Conservation (phyloP, 1,140 invertebrate species). For the Lordiphosa clarofinis region DNA sequence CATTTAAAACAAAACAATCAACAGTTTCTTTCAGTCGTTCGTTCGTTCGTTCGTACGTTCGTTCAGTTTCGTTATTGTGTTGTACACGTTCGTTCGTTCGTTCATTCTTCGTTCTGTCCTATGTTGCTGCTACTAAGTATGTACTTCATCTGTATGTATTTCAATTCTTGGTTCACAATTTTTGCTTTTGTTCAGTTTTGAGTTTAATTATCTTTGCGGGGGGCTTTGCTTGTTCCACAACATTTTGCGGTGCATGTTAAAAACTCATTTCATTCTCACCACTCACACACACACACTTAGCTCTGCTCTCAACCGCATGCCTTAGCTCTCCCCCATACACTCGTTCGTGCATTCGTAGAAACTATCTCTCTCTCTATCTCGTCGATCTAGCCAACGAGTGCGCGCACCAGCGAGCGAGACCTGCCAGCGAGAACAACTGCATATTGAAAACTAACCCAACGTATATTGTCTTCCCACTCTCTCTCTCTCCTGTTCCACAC, state of each 20-base stretch:
- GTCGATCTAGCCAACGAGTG: conserved; percentile 16
- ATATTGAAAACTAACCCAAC: background rate
- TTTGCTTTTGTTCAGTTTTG: conserved; percentile 14
- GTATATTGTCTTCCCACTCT: conserved; percentile 2
- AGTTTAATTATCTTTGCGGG: background rate
- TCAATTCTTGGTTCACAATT: no score
- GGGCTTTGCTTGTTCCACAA: background rate
- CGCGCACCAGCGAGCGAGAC: background rate
- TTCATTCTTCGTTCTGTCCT: conserved; percentile 29
- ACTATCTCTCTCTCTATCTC: conserved; percentile 8
- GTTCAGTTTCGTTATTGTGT: conserved; percentile 26
- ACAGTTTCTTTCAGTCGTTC: conserved; percentile 20
- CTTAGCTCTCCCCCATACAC: conserved; percentile 9
- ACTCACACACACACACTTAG: conserved; percentile 13
- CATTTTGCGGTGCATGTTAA: conserved; percentile 21
- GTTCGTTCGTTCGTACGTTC: conserved; percentile 22
- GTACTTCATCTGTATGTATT: no score
- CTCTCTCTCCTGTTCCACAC: background rate
- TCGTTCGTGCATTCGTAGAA: background rate
- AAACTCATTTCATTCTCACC: background rate
- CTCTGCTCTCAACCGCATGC: conserved; percentile 39
- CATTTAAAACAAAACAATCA: conserved; percentile 1
- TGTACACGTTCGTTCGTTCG: conserved; percentile 16
- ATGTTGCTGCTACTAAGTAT: background rate
- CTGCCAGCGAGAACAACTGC: background rate